These are phyloP conservation scores for Oxycera nigricornis DNA, from an alignment of 2,888 invertebrate species.

Conservation along the genomic window DNA sequence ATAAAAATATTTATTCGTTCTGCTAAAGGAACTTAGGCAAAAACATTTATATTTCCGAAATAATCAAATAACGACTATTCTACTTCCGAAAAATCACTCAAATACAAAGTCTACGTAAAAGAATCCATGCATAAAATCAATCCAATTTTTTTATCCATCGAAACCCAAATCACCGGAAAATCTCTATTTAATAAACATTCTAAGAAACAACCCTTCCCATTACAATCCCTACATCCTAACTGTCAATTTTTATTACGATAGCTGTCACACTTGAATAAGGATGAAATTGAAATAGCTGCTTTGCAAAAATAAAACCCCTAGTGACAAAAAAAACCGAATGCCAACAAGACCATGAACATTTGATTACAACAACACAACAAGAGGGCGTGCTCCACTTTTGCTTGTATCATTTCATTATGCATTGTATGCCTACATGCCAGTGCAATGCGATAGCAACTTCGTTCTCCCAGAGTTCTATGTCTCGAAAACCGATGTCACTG, in stretches of 20 bases:
- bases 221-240: background rate
- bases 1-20: too few relatives aligned
- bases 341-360: background rate
- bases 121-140: too few relatives aligned
- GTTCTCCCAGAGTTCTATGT: background rate
- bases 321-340: background rate
- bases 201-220: background rate
- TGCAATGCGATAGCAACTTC: background rate
- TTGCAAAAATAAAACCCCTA: background rate
- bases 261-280: background rate
- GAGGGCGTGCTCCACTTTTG: background rate
- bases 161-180: background rate
- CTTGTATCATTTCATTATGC: background rate
- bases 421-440: background rate
- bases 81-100: too few relatives aligned
- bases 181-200: background rate
- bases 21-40: too few relatives aligned
- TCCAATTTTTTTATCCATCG: too few relatives aligned
- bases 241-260: background rate
- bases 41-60: too few relatives aligned
- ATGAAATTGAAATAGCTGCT: background rate
- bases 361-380: background rate
- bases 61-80: too few relatives aligned
- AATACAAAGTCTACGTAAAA: too few relatives aligned
- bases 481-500: constrained; percentile 2